phyloP scores from a whole-genome alignment of 2,113 vertebrate genomes.

The Halcyon malimbica region DNA sequence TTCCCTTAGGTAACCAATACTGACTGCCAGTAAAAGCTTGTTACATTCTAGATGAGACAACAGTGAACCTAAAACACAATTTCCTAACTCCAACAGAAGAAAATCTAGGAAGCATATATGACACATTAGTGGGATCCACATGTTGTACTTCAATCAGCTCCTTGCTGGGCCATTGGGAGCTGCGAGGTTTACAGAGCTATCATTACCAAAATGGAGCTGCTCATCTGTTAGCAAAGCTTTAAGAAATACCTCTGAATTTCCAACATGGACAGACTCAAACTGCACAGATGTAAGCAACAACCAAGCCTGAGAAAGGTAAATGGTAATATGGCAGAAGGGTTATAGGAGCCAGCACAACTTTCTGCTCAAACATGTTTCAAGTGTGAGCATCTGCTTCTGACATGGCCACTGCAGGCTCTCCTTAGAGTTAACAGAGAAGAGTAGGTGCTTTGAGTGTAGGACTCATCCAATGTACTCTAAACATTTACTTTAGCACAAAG shows the following conservation, averaged over 20 bases:
- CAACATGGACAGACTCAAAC: background rate
- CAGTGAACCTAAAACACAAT: background rate
- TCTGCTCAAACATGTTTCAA: accelerated
- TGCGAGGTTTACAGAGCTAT: background rate
- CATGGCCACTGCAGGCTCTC: background rate
- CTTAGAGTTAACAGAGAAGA: background rate
- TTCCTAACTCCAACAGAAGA: background rate
- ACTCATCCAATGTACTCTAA: background rate
- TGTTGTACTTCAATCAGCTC: background rate
- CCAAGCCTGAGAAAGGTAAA: background rate
- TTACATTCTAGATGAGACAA: background rate
- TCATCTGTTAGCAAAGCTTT: background rate
- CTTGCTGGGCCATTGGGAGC: background rate
- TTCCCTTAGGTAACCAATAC: background rate
- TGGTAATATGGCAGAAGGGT: background rate
- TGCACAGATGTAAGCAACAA: background rate
- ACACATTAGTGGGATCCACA: background rate
- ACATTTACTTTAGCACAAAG: background rate
- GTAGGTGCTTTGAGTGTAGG: background rate
- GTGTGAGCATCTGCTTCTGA: background rate
- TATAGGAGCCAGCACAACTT: background rate
- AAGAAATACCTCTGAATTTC: background rate
- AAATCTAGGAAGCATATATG: background rate
- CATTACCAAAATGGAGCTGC: background rate
- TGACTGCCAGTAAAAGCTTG: background rate